A percentile compares a stretch with the other conserved stretches of the same genome.
These are phyloP conservation scores for Acheta domesticus DNA, from an alignment of 2,888 invertebrate genomes.

Conservation along the genomic window DNA sequence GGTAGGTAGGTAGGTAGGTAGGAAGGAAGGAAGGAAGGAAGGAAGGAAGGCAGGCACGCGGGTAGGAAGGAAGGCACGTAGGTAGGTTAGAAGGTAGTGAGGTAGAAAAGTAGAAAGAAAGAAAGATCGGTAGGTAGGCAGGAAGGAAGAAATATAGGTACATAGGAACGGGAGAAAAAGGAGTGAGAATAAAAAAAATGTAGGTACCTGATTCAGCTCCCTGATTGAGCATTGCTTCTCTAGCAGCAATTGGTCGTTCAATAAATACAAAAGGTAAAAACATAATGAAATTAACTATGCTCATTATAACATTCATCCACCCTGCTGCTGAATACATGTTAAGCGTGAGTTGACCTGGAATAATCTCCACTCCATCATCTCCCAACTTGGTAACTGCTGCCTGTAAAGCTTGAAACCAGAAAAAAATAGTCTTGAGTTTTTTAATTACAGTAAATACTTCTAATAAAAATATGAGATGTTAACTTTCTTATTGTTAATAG, in stretches of 20 bases:
- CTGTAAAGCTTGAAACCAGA: slow-evolving; percentile 59
- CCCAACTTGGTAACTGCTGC: slow-evolving; percentile 76
- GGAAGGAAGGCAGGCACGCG: too few relatives aligned
- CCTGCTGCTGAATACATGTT: slow-evolving; percentile 87
- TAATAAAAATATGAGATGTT: not conserved
- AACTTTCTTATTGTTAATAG: not conserved
- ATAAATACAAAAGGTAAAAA: slow-evolving; percentile 73
- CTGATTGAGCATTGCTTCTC: slow-evolving; percentile 72
- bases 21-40: too few relatives aligned
- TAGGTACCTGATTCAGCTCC: slow-evolving; percentile 60
- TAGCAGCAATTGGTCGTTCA: slow-evolving; percentile 72
- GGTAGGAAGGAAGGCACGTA: too few relatives aligned
- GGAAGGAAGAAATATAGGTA: too few relatives aligned
- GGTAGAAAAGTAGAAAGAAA: too few relatives aligned
- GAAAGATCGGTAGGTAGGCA: too few relatives aligned
- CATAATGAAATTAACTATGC: slow-evolving; percentile 66
- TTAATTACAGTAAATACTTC: too few relatives aligned
- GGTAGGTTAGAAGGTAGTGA: too few relatives aligned
- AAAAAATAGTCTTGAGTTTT: not conserved
- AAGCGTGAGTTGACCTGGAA: slow-evolving; percentile 57
- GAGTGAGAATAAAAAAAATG: too few relatives aligned
- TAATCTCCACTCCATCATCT: slow-evolving; percentile 56
- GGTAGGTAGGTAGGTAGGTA: too few relatives aligned
- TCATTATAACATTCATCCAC: slow-evolving; percentile 77
- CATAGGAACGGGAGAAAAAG: too few relatives aligned